Evolutionary conservation across 2,888 invertebrate species (phyloP), one percentile per base, ranked within the genome.

Genomic region (Polydrusus cervinus): DNA sequence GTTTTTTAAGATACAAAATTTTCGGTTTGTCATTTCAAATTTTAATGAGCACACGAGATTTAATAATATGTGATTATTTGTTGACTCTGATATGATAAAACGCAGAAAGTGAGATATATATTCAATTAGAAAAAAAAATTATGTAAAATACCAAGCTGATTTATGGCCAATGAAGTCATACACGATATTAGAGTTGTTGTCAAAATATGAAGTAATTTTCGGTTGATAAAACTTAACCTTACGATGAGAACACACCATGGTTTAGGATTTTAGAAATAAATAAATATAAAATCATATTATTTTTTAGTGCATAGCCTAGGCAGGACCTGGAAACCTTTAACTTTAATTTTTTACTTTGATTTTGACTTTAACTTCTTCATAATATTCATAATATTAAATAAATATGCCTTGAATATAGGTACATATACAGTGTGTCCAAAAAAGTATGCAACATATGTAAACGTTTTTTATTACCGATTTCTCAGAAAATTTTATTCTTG

Each of bases 121-220:
- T 53, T 53, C 11, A 53, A 53, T 47, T 53, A 53, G 53, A 53
- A 53, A 20, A 51, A 53, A 13, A 30, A 30, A 53, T 53, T 53
- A 16, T 30, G 53, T 53, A 43, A 67, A 67, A 18, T 13, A 55
- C n/a, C 38, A 20, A 13, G n/a, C n/a, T 60, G 61, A 73, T 73
- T 73, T 66, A 68, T 73, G 61, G 51, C 38, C 51, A 62, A 69
- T 74, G 68, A 74, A 74, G 74, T 74, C 74, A 74, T 74, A 18
- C 43, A 64, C 74, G 30, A 62, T 69, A 69, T 74, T 74, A 74
- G 65, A 68, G 34, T 34, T 49, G 74, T 74, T 74, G 74, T 60
- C 73, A 53, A 55, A 53, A 20, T 67, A 38, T 67, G 55, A 67
- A 67, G 38, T 67, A 67, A 38, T 40, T 43, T 18, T 53, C 25